Conservation (phyloP, 2,888 invertebrate genomes). For the Nomada fucata region DNA sequence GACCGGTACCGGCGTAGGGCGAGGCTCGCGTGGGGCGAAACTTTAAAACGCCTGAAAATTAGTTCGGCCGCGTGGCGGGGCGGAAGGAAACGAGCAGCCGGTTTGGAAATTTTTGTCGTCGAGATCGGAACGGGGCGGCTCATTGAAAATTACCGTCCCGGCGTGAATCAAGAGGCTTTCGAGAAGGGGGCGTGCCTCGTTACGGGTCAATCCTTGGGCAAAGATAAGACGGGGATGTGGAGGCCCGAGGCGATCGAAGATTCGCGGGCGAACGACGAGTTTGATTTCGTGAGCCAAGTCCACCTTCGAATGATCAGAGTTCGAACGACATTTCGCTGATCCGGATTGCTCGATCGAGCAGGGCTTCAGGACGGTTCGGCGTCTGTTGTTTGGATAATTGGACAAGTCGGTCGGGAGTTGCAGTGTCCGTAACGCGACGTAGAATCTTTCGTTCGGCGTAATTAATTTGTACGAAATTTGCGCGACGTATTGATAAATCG, state of each 20-base stretch:
- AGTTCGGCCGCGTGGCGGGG: not conserved
- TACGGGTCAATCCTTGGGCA: conserved; percentile 17
- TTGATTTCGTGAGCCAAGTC: not conserved
- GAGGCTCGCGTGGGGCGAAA: conserved; percentile 1
- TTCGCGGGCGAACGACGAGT: not conserved
- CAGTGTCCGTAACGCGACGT: no score
- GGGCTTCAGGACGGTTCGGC: not conserved
- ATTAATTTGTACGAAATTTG: no score
- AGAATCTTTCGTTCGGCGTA: no score
- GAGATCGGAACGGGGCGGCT: not conserved
- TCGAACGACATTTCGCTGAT: not conserved
- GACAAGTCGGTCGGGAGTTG: no score
- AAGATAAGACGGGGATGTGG: conserved; percentile 12
- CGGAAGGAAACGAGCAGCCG: no score
- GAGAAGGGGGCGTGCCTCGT: conserved; percentile 26
- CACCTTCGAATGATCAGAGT: not conserved
- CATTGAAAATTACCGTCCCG: conserved; percentile 30
- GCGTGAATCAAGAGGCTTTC: conserved; percentile 28
- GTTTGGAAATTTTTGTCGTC: not conserved
- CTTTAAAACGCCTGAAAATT: conserved; percentile 28
- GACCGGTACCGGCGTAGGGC: conserved; percentile 6
- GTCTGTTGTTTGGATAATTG: no score
- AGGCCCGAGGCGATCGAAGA: not conserved
- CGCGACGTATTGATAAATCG: no score
- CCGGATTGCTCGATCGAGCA: not conserved